Conservation (phyloP, 2,888 invertebrate genomes). For the Steromphala cineraria region DNA sequence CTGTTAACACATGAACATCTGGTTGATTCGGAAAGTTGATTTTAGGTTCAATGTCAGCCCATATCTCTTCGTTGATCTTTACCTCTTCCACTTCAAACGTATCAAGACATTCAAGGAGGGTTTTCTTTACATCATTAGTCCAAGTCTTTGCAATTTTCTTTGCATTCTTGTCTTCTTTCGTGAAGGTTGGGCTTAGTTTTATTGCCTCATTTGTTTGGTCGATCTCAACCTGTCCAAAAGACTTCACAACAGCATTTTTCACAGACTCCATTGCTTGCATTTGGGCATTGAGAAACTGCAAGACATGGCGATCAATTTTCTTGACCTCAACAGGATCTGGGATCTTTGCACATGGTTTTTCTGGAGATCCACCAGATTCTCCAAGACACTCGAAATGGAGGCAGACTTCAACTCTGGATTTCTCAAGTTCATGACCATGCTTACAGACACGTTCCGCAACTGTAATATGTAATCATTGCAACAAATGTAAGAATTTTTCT, state of each 20-base stretch:
- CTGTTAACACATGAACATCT: background rate
- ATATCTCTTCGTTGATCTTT: background rate
- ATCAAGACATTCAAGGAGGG: background rate
- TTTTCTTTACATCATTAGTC: background rate
- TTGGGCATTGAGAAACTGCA: background rate
- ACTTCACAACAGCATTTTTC: background rate
- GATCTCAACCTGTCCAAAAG: background rate
- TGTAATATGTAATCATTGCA: background rate
- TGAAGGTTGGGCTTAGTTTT: background rate
- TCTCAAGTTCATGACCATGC: background rate
- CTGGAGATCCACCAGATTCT: background rate
- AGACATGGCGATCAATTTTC: background rate
- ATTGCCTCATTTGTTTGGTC: background rate
- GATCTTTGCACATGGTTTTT: background rate
- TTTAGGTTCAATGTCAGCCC: background rate
- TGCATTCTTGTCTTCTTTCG: background rate
- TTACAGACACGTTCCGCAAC: background rate
- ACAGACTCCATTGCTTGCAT: background rate
- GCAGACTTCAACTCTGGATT: background rate
- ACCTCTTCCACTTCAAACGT: background rate
- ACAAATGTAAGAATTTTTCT: too few species aligned
- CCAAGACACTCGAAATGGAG: conserved; percentile 6
- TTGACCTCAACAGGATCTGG: background rate
- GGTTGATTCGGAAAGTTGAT: background rate
- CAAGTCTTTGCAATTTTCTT: background rate